Base-by-base conservation (phyloP, 2,888 invertebrate genomes). In the Lampropteryx suffumata region DNA sequence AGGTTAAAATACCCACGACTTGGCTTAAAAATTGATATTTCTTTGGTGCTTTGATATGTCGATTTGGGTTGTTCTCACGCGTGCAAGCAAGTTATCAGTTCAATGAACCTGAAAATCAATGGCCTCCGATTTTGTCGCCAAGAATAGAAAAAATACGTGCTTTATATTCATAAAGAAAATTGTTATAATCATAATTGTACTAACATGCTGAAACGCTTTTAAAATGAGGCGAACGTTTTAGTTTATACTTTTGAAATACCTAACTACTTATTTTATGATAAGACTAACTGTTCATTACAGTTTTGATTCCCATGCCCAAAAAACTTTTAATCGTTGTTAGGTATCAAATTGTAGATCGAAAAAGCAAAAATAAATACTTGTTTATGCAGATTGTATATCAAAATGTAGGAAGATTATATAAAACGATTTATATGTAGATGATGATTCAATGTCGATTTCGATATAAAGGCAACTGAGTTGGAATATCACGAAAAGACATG, bases 371-470 rank as follows among this genome's bases (percentile, higher is more conserved):
- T 17, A 7, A 35, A 55, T 60, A 57, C 61, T 60, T 57, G 61
- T 61, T 63, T 67, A 73, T 62, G 64, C 64, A 66, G 60, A 69
- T 65, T 55, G 67, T 55, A 51, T 62, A 68, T 71, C 43, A 56
- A 67, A 67, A 70, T 61, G 45, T 26, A 26, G 47, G 33, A 61
- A n/a, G 17, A 2, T 4, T 17, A 45, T 52, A 47, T 62, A 37
- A 44, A 42, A 52, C 53, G 36, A 70, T 71, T 72, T 71, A 65
- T 64, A 71, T 73, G 67, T 65, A 59, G 63, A 52, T 46, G 61
- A 62, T 66, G 62, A 58, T 69, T 70, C 66, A 66, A 65, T 61
- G 61, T 64, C 55, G 50, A 62, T 55, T 59, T 57, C 46, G 47
- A 57, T 59, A 59, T 52, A 51, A 60, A 58, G 43, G 49, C 57